These are phyloP conservation scores for Urocyon cinereoargenteus DNA, from an alignment of 2,797 vertebrate species.

Conservation along the genomic window DNA sequence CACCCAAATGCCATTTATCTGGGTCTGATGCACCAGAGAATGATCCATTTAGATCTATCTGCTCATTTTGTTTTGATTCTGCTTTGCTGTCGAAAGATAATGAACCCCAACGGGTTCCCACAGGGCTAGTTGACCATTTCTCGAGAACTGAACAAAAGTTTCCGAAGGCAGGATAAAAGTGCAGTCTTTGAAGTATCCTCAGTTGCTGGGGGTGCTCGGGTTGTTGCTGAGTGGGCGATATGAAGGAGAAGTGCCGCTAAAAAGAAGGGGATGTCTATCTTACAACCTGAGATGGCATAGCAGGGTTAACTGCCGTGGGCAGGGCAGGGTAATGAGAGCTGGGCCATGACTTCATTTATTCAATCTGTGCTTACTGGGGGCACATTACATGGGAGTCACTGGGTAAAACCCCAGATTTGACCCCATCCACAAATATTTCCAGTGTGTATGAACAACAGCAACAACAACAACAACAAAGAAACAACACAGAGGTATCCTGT, in stretches of 20 bases:
- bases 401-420: not conserved
- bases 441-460: not conserved
- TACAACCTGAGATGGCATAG: rapidly evolving
- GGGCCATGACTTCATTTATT: not conserved
- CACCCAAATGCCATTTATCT: not conserved
- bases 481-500: not conserved
- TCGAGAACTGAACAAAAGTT: constrained; percentile 9
- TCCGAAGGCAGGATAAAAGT: not conserved
- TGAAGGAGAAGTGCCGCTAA: not conserved
- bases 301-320: not conserved
- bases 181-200: not conserved
- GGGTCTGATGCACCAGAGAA: not conserved
- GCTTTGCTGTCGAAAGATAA: constrained; percentile 39
- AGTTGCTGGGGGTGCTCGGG: not conserved
- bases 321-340: too few relatives aligned
- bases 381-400: not conserved
- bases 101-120: not conserved
- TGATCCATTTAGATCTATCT: not conserved
- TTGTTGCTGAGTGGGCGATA: not conserved
- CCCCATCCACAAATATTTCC: not conserved
- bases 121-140: not conserved
- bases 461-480: not conserved
- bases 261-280: not conserved
- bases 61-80: not conserved
- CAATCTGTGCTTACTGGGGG: not conserved